These are phyloP conservation scores for Metopolophium dirhodum DNA, from an alignment of 1,140 invertebrate species.

Conservation along the genomic window DNA sequence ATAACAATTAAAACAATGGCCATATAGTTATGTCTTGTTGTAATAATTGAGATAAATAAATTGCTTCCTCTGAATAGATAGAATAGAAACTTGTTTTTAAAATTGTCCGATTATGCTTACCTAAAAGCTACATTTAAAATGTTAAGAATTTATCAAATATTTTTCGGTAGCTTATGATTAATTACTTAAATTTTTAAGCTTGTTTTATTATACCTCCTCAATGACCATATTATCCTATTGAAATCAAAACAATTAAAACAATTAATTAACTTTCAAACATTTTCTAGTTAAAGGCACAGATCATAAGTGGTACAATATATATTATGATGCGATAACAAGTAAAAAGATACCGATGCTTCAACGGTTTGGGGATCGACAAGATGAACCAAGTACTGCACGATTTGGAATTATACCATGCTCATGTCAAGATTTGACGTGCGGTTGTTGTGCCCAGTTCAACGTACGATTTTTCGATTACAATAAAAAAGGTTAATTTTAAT, in stretches of 20 bases:
- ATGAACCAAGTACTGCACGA: conserved; percentile 28
- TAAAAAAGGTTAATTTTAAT: conserved; percentile 27
- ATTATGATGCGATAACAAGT: conserved; percentile 24
- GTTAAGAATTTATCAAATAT: too few species aligned
- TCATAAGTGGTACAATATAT: conserved; percentile 32
- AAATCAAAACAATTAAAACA: not conserved
- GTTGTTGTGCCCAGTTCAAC: conserved; percentile 47
- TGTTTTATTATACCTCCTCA: not conserved
- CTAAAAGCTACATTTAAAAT: too few species aligned
- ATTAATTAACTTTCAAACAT: not conserved
- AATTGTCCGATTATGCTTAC: too few species aligned
- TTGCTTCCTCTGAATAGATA: not conserved
- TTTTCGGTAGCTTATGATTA: too few species aligned
- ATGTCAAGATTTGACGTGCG: conserved; percentile 26
- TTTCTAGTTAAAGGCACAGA: not conserved
- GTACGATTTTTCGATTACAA: conserved; percentile 38
- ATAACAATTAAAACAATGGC: not conserved
- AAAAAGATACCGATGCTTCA: conserved; percentile 47
- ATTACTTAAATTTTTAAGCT: too few species aligned
- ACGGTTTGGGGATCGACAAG: not conserved
- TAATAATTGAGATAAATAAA: not conserved
- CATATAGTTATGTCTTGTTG: not conserved
- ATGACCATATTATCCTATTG: not conserved
- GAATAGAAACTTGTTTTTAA: not conserved
- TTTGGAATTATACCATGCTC: conserved; percentile 52